Base-by-base conservation (phyloP, 2,797 vertebrate genomes). In the Cyclura pinguis region DNA sequence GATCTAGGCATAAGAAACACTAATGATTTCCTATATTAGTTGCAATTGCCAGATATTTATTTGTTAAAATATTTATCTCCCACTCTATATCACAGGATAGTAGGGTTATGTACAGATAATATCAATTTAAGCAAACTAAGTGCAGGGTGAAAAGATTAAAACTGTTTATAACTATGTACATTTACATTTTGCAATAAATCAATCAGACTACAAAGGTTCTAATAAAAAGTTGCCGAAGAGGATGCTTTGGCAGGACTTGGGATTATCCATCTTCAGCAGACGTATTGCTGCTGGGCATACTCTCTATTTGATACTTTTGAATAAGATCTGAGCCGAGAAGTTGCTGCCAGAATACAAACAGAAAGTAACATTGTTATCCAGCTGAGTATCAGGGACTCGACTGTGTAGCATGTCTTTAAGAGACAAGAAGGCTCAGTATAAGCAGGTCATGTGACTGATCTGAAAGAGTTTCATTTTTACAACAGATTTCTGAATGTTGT, bases 1-100 rank as follows among this genome's bases (percentile, higher is more conserved):
- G 0, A 13, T 38, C 57, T 35, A 6, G 84, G 52, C 0, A 0
- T 32, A 2, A 29, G 88, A 52, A 72, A 14, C 52, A 32, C n/a
- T 0, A 0, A 0, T 87, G 0, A 85, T 86, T 92, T 94, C 93
- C 81, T 57, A 84, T 7, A 0, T 76, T 80, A 38, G 85, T 90
- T 22, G 14, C 85, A 85, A 73, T 0, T 76, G 64, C 22, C 27
- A 24, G 6, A 24, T 6, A 67, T 32, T 29, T 27, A 10, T 69
- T 69, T 10, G 32, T 29, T 27, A 69, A 69, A 69, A 69, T 69
- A 69, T 69, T 29, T 69, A 69, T 69, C 64, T 69, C 6, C 64
- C 64, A 69, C 10, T 8, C 64, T 12, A 29, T 69, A 29, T 69
- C 64, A 10, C 64, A 69, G 64, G 27, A 69, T 12, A 32, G 7